These are phyloP conservation scores for Platysteira castanea DNA, from an alignment of 2,113 vertebrate species.

Conservation along the genomic window DNA sequence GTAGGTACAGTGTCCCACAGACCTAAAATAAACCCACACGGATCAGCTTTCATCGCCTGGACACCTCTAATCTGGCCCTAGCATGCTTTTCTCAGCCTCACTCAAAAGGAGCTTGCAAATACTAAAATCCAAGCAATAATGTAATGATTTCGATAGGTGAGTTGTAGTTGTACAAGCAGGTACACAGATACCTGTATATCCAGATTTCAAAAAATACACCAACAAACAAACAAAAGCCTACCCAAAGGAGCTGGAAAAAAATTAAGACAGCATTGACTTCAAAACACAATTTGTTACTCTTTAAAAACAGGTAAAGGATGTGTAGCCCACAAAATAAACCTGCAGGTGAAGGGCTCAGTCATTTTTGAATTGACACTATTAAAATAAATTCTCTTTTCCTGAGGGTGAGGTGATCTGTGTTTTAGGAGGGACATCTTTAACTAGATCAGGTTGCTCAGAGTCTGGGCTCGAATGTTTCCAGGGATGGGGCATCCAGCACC, in stretches of 20 bases:
- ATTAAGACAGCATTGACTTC: not conserved
- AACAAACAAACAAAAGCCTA: not conserved
- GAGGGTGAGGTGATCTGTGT: not conserved
- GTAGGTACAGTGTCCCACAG: conserved; percentile 19
- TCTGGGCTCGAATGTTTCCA: not conserved
- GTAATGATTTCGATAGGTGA: not conserved
- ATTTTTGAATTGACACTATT: not conserved
- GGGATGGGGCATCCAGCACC: not conserved
- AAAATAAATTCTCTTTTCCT: not conserved
- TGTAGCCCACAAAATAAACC: not conserved
- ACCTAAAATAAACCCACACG: not conserved
- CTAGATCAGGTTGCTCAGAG: not conserved
- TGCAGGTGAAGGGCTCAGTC: not conserved
- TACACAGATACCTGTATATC: not conserved
- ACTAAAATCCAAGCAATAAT: not conserved
- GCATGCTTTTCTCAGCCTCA: not conserved
- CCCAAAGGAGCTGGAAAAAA: not conserved
- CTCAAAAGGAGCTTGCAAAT: not conserved
- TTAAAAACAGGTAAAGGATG: not conserved
- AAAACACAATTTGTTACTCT: not conserved
- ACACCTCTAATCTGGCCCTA: not conserved
- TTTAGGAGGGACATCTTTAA: not conserved
- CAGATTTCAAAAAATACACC: not conserved
- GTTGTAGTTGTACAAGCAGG: not conserved
- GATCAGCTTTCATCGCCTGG: not conserved